phyloP scores from a whole-genome alignment of 2,113 vertebrate genomes.

The Nothobranchius furzeri region DNA sequence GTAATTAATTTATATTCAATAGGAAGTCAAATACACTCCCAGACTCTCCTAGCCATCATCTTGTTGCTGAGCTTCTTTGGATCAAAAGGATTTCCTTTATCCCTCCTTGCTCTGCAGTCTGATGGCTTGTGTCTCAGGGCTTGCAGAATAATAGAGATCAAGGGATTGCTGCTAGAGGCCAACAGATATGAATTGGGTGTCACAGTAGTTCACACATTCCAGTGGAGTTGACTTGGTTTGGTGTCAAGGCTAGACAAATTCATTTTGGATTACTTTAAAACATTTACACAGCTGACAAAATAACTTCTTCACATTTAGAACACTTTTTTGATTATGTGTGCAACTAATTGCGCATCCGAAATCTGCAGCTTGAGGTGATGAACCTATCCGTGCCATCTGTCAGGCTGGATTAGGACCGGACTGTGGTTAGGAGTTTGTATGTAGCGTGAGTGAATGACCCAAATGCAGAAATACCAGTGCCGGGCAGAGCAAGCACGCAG shows the following conservation, averaged over 20 bases:
- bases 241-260: slow-evolving; percentile 21
- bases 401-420: no score
- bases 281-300: slow-evolving; percentile 32
- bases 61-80: slow-evolving; percentile 35
- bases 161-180: slow-evolving; percentile 53
- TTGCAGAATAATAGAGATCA: slow-evolving; percentile 65
- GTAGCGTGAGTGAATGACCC: no score
- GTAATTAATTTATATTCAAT: slow-evolving; percentile 64
- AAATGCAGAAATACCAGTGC: no score
- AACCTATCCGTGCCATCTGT: no score
- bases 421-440: no score
- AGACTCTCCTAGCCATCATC: slow-evolving; percentile 37
- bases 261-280: slow-evolving; percentile 27
- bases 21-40: slow-evolving; percentile 47
- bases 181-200: slow-evolving; percentile 38
- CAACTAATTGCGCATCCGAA: neutral
- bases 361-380: neutral
- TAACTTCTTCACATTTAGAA: neutral
- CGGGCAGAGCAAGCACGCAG: no score
- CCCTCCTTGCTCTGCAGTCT: slow-evolving; percentile 47
- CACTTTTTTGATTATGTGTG: neutral
- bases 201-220: slow-evolving; percentile 17
- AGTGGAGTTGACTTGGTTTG: neutral
- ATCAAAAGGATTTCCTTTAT: slow-evolving; percentile 65
- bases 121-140: slow-evolving; percentile 55